phyloP scores from a whole-genome alignment of 2,888 invertebrate species.

The Palloptera scutellata region DNA sequence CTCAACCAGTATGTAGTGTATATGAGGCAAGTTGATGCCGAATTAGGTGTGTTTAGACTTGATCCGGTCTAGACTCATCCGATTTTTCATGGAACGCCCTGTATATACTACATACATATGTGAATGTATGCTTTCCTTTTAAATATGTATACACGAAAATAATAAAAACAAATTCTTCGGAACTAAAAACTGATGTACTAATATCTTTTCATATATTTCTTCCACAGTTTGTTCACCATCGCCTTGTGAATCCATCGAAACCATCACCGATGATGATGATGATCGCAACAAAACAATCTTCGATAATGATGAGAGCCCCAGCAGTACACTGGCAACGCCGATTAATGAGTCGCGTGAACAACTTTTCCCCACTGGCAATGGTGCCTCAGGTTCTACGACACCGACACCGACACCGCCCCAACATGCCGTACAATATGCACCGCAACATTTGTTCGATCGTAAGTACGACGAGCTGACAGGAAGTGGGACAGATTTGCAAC shows the following conservation, averaged over 20 bases:
- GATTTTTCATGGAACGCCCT: too few species aligned
- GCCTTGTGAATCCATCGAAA: conserved; percentile 78
- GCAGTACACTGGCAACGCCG: conserved; percentile 50
- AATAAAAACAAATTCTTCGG: not conserved
- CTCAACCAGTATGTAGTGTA: too few species aligned
- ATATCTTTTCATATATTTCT: not conserved
- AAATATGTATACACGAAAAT: not conserved
- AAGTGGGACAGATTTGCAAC: conserved; percentile 45
- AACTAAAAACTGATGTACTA: not conserved
- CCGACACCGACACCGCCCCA: conserved; percentile 45
- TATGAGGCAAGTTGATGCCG: too few species aligned
- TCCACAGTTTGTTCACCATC: conserved; percentile 80
- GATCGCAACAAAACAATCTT: conserved; percentile 30
- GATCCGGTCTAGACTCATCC: too few species aligned
- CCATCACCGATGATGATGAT: conserved; percentile 70
- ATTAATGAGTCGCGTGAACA: conserved; percentile 61
- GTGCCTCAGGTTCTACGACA: conserved; percentile 41
- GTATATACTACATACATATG: not conserved
- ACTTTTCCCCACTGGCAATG: conserved; percentile 53
- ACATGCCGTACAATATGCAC: conserved; percentile 24
- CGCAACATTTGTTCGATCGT: conserved; percentile 50
- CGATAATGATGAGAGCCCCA: conserved; percentile 42
- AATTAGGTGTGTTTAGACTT: too few species aligned
- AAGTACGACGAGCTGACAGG: conserved; percentile 53
- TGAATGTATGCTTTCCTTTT: not conserved